Percentiles rank a stretch among this genome's conserved stretches.
phyloP scores from a whole-genome alignment of 2,797 vertebrate species.

The Pangasius krempfi region DNA sequence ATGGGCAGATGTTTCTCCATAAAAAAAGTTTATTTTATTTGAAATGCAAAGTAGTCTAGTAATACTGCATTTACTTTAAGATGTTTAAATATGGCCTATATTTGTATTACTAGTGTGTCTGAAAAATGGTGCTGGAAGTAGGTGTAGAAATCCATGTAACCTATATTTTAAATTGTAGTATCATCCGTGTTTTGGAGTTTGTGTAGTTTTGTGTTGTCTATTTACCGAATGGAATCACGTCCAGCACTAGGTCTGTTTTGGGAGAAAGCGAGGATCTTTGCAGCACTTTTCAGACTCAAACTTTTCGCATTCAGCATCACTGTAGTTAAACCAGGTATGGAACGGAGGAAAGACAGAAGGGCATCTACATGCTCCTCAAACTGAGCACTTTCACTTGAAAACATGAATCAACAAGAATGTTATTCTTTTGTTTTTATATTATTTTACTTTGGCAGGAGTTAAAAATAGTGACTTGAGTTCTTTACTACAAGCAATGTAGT shows the following conservation, averaged over 20 bases:
- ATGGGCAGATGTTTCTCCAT: neutral
- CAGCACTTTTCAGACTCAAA: neutral
- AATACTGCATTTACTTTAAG: neutral
- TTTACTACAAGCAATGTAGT: neutral
- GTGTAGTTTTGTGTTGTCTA: neutral
- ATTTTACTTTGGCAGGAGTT: neutral
- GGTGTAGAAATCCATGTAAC: neutral
- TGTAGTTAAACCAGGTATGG: neutral
- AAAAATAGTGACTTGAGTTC: neutral
- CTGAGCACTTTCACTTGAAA: neutral
- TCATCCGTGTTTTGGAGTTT: neutral
- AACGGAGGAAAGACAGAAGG: constrained; percentile 25
- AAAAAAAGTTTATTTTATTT: neutral
- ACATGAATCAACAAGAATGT: neutral
- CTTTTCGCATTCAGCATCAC: neutral
- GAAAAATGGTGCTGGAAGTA: neutral
- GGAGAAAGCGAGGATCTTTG: neutral
- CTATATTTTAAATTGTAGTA: neutral
- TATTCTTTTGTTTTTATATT: neutral
- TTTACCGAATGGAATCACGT: neutral
- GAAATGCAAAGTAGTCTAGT: neutral
- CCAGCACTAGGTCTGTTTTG: neutral
- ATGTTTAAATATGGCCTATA: neutral
- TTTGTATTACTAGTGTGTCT: neutral
- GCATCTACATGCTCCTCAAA: neutral